These are phyloP conservation scores for Sepioteuthis lessoniana DNA, from an alignment of 2,888 invertebrate species.

Conservation along the genomic window DNA sequence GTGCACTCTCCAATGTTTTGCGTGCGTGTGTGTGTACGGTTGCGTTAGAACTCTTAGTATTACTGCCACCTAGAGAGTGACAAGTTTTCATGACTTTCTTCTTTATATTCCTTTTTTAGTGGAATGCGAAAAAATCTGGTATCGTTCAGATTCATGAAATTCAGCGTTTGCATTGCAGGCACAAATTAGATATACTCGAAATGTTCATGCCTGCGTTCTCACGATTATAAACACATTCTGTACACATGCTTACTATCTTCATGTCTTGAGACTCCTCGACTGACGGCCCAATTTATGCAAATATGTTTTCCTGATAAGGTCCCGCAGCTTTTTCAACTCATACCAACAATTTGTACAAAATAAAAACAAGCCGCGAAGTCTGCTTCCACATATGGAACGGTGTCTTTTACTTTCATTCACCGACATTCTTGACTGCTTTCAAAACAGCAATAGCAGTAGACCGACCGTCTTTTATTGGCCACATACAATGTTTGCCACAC, in stretches of 20 bases:
- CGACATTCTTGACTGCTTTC: slow-evolving; percentile 33
- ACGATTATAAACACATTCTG: slow-evolving; percentile 20
- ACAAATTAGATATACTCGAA: slow-evolving; percentile 6
- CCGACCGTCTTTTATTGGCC: not conserved
- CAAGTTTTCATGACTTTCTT: not conserved
- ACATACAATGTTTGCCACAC: not conserved
- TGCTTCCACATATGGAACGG: slow-evolving; percentile 8
- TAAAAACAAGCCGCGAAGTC: not conserved
- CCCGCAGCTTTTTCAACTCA: slow-evolving; percentile 7
- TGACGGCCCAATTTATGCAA: slow-evolving; percentile 18
- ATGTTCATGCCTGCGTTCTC: not conserved
- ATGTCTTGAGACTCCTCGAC: not conserved
- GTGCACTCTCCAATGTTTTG: not conserved
- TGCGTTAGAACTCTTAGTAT: not conserved
- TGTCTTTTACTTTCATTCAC: not conserved
- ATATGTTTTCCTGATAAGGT: not conserved
- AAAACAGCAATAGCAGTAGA: not conserved
- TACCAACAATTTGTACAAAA: not conserved
- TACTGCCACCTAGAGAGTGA: not conserved
- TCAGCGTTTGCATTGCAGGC: not conserved
- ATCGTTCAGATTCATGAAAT: not conserved
- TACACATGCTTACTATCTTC: slow-evolving; percentile 18
- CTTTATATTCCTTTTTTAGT: not conserved
- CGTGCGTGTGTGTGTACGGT: not conserved
- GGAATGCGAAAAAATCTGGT: not conserved